Base-by-base conservation (phyloP, 2,797 vertebrate species). In the Cercopithecus diana region DNA sequence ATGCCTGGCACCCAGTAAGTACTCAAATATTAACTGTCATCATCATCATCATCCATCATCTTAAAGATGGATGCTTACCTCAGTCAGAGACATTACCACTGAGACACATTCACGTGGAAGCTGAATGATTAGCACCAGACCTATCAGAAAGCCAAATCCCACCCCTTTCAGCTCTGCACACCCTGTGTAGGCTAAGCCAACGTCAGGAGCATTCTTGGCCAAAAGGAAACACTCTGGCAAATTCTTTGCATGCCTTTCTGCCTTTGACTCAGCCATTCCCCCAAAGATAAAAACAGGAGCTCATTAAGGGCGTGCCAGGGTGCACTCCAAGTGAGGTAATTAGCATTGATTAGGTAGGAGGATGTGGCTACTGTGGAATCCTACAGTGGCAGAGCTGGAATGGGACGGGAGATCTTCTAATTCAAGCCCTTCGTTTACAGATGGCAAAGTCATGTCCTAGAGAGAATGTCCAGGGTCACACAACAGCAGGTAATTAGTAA, bases 241-340 rank as follows among this genome's bases (percentile, higher is more conserved):
- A 94, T 95, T 94, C 88, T 97, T 93, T 77, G 30, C 87, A 70
- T 95, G 93, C 88, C 41, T 96, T 92, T 96, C 58, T 96, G 84
- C 58, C 88, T 96, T 95, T 95, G 90, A 88, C 67, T 96, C 84
- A 95, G 76, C 28, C 91, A 85, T 70, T 95, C 39, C 82, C 82
- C 58, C 75, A 81, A 97, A 96, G 92, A 95, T 57, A 97, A 94
- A 96, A 95, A 76, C 4, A 7, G 36, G 45, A 96, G 85, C 79
- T 96, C 82, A 80, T 82, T 67, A 77, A 85, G 61, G 84, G 57
- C 55, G 17, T 61, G 87, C 84, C 89, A 92, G 95, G 92, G 95
- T 30, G 61, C 4, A 50, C 43, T 72, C 26, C 14, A 80, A 82
- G 30, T 30, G 80, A 95, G 79, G 76, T 81, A 81, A 84, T 57